Base-by-base conservation (phyloP, 2,888 invertebrate species). In the Lasiommata megera region DNA sequence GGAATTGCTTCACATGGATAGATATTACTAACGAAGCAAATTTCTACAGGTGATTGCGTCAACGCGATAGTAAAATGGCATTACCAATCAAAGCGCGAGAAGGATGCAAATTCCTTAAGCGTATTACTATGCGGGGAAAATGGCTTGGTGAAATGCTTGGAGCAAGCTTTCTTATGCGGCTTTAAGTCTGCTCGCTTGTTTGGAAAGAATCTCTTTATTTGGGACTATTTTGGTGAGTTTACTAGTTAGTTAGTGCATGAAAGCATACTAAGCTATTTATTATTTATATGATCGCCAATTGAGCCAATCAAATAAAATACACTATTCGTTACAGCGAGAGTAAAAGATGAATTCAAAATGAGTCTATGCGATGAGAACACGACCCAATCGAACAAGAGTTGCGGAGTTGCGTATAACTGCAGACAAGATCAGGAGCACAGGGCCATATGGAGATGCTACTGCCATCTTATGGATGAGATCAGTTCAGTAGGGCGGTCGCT, bases 51-150 rank as follows among this genome's bases (percentile, higher is more conserved):
- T 60, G 98, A 99, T 83, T 96, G 98, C 69, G 98, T 99, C 2
- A 99, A 99, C 84, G 96, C 96, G 18, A 96, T 99, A 71, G 98
- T 99, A 16, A 99, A 99, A 84, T 97, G 98, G 93, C 98, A 97
- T 80, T 98, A 97, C 77, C 95, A 96, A 70, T 93, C 96, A n/a
- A 95, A 94, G 72, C 94, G 96, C 58, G 94, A 98, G 77, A 93
- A 95, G 53, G 94, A 96, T 72, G 95, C 95, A 1, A 94, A 94
- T 63, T 96, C 96, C 0, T 89, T 99, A 58, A 99, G 99, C 37
- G 96, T 96, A 46, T 90, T 99, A 51, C 88, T 99, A 17, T 99
- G 99, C 82, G 99, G 99, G 0, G 99, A 99, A 79, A 94, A 95
- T 66, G 99, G 99, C 0, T 92, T 99, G 6, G 98, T 99, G 1